phyloP scores from a whole-genome alignment of 2,797 vertebrate genomes.

The Channa striata region DNA sequence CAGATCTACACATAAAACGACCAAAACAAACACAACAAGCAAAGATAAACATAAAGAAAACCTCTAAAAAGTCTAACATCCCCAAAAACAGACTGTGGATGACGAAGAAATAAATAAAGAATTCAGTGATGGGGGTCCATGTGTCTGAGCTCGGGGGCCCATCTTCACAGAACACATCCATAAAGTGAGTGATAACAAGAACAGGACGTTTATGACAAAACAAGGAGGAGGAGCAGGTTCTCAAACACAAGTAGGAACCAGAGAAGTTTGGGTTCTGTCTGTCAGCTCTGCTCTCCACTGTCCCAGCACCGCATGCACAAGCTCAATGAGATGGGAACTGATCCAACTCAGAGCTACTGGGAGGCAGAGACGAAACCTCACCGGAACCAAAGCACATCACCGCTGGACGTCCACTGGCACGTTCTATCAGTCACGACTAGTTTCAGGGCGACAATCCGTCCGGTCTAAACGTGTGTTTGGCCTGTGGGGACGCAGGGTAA shows the following conservation, averaged over 20 bases:
- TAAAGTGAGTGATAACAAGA: background rate
- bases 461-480: slow-evolving; percentile 42
- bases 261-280: background rate
- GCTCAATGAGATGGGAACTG: slow-evolving; percentile 21
- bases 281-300: slow-evolving; percentile 20
- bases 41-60: too few relatives aligned
- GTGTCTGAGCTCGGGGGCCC: too few relatives aligned
- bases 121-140: too few relatives aligned
- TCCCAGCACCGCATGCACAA: background rate
- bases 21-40: too few relatives aligned
- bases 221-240: background rate
- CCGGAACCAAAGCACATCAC: slow-evolving; percentile 34
- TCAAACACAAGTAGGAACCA: background rate
- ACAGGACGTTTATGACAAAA: background rate
- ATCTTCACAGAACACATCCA: too few relatives aligned
- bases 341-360: slow-evolving; percentile 12
- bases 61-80: too few relatives aligned
- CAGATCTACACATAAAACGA: too few relatives aligned
- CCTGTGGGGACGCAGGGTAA: slow-evolving; percentile 14
- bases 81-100: too few relatives aligned
- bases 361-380: slow-evolving; percentile 13
- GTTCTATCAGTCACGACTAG: slow-evolving; percentile 37
- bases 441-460: slow-evolving; percentile 29
- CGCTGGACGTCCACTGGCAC: slow-evolving; percentile 41
- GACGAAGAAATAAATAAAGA: too few relatives aligned